These are phyloP conservation scores for Panopea generosa DNA, from an alignment of 2,888 invertebrate species.

Conservation along the genomic window DNA sequence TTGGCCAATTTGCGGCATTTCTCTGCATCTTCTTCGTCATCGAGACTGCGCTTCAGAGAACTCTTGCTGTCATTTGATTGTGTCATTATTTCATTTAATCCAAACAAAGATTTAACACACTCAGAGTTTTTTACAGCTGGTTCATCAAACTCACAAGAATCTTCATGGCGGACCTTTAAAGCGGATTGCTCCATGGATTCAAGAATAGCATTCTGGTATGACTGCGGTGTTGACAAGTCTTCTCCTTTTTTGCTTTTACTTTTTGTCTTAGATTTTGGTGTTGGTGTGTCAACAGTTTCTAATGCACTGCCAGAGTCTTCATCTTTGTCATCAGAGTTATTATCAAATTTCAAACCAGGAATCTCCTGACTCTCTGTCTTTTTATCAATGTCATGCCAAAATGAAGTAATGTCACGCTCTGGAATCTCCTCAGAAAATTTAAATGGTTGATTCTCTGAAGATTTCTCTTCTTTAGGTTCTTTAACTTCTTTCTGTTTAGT, in stretches of 20 bases:
- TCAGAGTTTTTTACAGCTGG: background rate
- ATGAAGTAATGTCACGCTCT: slow-evolving; percentile 19
- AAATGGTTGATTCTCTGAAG: slow-evolving; percentile 11
- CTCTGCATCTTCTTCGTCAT: slow-evolving; percentile 20
- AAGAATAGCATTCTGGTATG: slow-evolving; percentile 50
- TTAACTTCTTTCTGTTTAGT: background rate
- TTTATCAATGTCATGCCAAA: slow-evolving; percentile 5
- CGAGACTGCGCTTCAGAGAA: slow-evolving; percentile 3
- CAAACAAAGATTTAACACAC: background rate
- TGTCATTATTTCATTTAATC: background rate
- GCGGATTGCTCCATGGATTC: slow-evolving; percentile 56
- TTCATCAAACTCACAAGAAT: slow-evolving; percentile 30
- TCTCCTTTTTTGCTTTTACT: slow-evolving; percentile 25
- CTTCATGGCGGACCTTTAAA: slow-evolving; percentile 42
- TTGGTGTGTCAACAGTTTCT: slow-evolving; percentile 26
- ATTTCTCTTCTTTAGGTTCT: background rate
- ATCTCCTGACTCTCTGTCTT: too few species aligned
- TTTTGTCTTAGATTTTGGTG: slow-evolving; percentile 31
- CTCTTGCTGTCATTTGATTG: background rate
- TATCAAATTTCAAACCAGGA: too few species aligned
- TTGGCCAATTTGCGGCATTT: too few species aligned
- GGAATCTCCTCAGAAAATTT: slow-evolving; percentile 24
- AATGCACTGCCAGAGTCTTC: background rate
- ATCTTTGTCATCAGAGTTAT: background rate
- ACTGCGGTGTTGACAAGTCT: slow-evolving; percentile 19